A percentile compares a stretch with the other conserved stretches of the same genome.
Conservation (phyloP, 1,140 invertebrate genomes). For the Euglossa dilemma region DNA sequence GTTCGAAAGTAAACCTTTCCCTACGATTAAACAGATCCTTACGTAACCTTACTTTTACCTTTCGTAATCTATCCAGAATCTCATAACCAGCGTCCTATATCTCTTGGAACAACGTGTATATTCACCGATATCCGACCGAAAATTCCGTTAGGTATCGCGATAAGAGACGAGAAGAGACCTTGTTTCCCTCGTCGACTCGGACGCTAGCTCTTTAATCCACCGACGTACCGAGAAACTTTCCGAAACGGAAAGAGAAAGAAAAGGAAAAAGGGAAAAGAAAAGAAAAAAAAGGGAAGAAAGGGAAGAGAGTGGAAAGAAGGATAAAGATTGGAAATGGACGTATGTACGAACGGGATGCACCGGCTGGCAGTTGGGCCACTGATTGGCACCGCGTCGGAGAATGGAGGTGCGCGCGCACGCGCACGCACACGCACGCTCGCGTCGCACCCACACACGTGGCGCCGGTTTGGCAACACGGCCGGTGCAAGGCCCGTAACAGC, state of each 20-base stretch:
- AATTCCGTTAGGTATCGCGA: too few relatives aligned
- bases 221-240: too few relatives aligned
- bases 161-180: too few relatives aligned
- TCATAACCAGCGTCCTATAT: too few relatives aligned
- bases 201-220: too few relatives aligned
- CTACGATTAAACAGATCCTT: too few relatives aligned
- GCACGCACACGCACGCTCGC: not conserved
- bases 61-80: too few relatives aligned
- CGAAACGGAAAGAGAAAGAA: not conserved
- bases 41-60: too few relatives aligned
- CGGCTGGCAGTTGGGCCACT: conserved; percentile 62
- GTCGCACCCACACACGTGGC: not conserved
- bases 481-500: conserved; percentile 67
- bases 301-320: conserved; percentile 1
- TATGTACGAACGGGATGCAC: conserved; percentile 58
- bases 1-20: too few relatives aligned
- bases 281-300: not conserved
- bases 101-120: too few relatives aligned
- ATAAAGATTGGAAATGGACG: conserved; percentile 53
- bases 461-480: conserved; percentile 64
- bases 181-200: too few relatives aligned
- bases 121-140: too few relatives aligned
- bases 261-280: not conserved
- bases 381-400: conserved; percentile 63
- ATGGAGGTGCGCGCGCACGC: conserved; percentile 31